Conservation (phyloP, 2,888 invertebrate genomes). For the Hydroisotoma schaefferi region DNA sequence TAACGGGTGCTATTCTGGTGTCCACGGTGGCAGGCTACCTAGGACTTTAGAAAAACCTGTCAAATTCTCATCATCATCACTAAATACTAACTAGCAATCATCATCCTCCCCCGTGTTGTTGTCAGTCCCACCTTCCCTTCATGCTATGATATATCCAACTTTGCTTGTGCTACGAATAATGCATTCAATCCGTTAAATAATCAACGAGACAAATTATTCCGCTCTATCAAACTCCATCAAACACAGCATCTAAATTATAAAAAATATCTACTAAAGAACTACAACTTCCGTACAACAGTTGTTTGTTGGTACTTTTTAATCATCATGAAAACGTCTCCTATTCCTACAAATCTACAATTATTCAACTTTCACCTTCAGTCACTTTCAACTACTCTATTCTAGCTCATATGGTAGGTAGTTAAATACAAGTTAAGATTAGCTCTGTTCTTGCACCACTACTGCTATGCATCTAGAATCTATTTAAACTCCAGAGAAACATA, state of each 20-base stretch:
- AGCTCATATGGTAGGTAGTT: neutral
- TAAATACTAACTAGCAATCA: too few species aligned
- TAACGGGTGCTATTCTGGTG: conserved; percentile 39
- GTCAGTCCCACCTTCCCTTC: too few species aligned
- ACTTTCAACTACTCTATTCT: conserved; percentile 1
- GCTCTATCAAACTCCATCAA: neutral
- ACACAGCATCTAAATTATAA: neutral
- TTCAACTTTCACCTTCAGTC: conserved; percentile 4
- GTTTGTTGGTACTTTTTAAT: neutral
- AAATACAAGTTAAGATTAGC: too few species aligned
- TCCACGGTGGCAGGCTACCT: conserved; percentile 41
- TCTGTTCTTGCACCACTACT: too few species aligned
- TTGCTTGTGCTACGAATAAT: too few species aligned
- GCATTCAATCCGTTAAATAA: too few species aligned
- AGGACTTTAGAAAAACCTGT: conserved; percentile 31
- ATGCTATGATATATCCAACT: too few species aligned
- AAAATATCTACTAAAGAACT: neutral
- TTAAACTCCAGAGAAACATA: too few species aligned
- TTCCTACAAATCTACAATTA: neutral
- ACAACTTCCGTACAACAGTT: neutral
- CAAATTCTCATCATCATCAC: neutral
- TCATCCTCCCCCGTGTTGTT: too few species aligned
- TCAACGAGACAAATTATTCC: too few species aligned
- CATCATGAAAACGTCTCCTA: neutral
- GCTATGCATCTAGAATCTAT: too few species aligned